Percentiles rank a stretch among this genome's conserved stretches.
phyloP scores from a whole-genome alignment of 2,888 invertebrate species.

The Hemaris fuciformis region DNA sequence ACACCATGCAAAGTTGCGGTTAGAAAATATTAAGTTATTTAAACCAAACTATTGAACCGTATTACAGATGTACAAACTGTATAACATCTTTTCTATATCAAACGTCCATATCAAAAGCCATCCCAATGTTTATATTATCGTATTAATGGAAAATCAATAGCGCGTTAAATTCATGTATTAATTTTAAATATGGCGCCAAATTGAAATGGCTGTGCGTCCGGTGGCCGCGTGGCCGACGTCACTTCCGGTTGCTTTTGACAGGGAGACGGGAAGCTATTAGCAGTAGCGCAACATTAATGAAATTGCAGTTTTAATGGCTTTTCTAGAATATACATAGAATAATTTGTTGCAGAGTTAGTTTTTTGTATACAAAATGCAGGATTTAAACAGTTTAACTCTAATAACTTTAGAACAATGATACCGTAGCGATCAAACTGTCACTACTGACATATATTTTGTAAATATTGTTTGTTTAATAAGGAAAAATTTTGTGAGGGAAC shows the following conservation, averaged over 20 bases:
- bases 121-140: not conserved
- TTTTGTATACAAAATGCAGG: too few relatives aligned
- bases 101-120: not conserved
- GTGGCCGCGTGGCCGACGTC: constrained; percentile 52
- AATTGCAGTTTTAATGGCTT: constrained; percentile 24
- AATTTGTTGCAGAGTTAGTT: constrained; percentile 24
- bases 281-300: constrained; percentile 30
- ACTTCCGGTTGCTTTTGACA: constrained; percentile 49
- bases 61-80: not conserved
- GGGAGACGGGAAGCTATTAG: constrained; percentile 38
- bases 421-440: too few relatives aligned
- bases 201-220: constrained; percentile 58
- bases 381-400: too few relatives aligned
- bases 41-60: not conserved
- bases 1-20: too few relatives aligned
- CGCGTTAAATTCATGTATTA: constrained; percentile 24
- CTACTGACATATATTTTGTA: too few relatives aligned
- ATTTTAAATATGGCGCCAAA: constrained; percentile 54
- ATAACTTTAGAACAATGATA: too few relatives aligned
- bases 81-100: not conserved
- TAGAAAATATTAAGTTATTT: constrained; percentile 20
- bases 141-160: not conserved
- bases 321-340: constrained; percentile 15
- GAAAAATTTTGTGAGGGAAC: too few relatives aligned
- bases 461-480: too few relatives aligned